Base-by-base conservation (phyloP, 1,140 invertebrate genomes). In the Pseudomyrmex sp. region DNA sequence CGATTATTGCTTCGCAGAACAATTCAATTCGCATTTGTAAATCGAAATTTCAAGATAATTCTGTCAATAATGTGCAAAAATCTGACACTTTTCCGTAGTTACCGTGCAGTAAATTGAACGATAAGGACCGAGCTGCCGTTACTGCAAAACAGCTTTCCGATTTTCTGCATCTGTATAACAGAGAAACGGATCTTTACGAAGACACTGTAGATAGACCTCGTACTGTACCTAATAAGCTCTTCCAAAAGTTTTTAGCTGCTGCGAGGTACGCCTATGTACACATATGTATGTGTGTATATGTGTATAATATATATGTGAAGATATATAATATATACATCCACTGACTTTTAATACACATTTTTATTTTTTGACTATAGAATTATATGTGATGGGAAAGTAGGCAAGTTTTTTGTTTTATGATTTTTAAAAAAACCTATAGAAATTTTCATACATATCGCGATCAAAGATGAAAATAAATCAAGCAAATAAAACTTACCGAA, bases 91-190 rank as follows among this genome's bases (percentile, higher is more conserved):
- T 66, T 70, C 82, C 83, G 18, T 91, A 97, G 96, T 94, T 96
- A 84, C 97, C 97, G 46, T 97, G 96, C 90, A 95, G 96, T 80
- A 97, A 97, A 93, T 95, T 98, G 90, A 96, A 96, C 85, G 96
- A 97, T 84, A 98, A 98, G 93, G 98, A 98, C 92, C 95, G 97
- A 46, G 96, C 97, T 69, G 97, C 98, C 13, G 96, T 98, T 85
- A 96, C 98, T 65, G 97, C 98, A 0, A 98, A 98, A 93, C 97
- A 98, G 91, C 95, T 99, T n/a, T 97, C 97, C 88, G 98, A 99
- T 93, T 99, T 98, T 95, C 95, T 98, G 68, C 97, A 98, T 94
- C 95, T 97, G 76, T 99, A 98, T 94, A 98, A 97, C 91, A 96
- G 97, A 90, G 98, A 98, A 94, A 98, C 97, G 0, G 97, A 98